Conservation (phyloP, 1,140 invertebrate species). For the Hydropsyche tenuis region DNA sequence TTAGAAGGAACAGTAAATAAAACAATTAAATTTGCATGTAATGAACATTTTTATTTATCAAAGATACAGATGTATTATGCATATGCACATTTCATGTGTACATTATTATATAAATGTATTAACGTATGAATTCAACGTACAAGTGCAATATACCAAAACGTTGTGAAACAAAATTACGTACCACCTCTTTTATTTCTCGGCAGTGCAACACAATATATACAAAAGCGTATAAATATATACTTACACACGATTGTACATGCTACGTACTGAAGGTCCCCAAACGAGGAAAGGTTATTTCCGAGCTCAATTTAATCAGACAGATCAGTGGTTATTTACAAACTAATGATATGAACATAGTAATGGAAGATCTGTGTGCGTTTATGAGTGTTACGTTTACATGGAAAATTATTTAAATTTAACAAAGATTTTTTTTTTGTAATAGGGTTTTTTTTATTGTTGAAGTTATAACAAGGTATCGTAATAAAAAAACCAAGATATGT, state of each 20-base stretch:
- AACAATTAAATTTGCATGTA: neutral
- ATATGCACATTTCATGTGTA: neutral
- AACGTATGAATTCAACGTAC: conserved; percentile 7
- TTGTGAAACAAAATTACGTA: neutral
- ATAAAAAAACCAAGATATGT: too few relatives aligned
- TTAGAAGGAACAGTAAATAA: too few relatives aligned
- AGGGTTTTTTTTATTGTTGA: too few relatives aligned
- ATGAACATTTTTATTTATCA: conserved; percentile 4
- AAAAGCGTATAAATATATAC: neutral
- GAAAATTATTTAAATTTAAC: too few relatives aligned
- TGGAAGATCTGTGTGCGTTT: neutral
- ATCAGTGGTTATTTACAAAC: neutral
- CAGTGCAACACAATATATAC: neutral
- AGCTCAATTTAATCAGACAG: too few relatives aligned
- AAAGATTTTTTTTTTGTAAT: too few relatives aligned
- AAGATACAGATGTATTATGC: conserved; percentile 7
- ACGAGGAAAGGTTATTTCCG: too few relatives aligned
- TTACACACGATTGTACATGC: too few relatives aligned
- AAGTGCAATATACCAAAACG: neutral
- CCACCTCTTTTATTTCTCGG: neutral
- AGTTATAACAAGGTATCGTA: too few relatives aligned
- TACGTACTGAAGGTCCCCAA: too few relatives aligned
- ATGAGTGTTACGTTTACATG: neutral
- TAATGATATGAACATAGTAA: conserved; percentile 7
- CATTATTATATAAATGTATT: conserved; percentile 5